phyloP scores from a whole-genome alignment of 2,113 vertebrate genomes.

The Apaloderma vittatum region DNA sequence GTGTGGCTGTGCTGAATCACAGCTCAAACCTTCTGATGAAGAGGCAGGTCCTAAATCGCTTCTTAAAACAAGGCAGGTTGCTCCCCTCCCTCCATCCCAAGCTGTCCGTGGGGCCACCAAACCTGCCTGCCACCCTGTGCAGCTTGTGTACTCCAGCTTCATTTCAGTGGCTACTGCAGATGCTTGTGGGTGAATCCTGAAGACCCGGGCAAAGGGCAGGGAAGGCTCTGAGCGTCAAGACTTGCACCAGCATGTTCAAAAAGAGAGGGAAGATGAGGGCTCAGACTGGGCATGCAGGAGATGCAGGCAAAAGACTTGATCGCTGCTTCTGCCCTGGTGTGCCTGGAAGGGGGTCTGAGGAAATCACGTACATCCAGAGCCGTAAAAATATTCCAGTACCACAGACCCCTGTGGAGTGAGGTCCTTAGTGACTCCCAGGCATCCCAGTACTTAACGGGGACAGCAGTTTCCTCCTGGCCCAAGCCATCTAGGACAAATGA shows the following conservation, averaged over 20 bases:
- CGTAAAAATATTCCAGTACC: not conserved
- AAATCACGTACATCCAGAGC: not conserved
- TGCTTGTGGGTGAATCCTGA: not conserved
- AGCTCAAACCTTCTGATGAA: not conserved
- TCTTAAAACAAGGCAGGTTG: not conserved
- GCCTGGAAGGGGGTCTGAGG: not conserved
- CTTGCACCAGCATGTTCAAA: rapidly evolving
- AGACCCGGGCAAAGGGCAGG: not conserved
- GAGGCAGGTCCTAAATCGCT: not conserved
- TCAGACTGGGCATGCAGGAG: not conserved
- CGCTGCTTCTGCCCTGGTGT: not conserved
- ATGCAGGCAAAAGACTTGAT: not conserved
- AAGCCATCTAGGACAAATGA: not conserved
- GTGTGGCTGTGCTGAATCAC: constrained; percentile 56
- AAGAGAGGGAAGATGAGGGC: not conserved
- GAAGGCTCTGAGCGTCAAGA: not conserved
- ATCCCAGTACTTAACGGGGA: not conserved
- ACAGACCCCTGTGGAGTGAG: not conserved
- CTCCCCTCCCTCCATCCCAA: not conserved
- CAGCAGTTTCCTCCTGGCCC: not conserved
- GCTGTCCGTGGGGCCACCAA: not conserved
- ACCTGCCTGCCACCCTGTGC: not conserved
- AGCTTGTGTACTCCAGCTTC: not conserved
- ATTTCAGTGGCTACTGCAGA: not conserved
- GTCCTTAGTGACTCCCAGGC: not conserved